Percentiles rank a stretch among this genome's conserved stretches.
These are phyloP conservation scores for Erythrocercus mccallii DNA, from an alignment of 2,113 vertebrate species.

Conservation along the genomic window DNA sequence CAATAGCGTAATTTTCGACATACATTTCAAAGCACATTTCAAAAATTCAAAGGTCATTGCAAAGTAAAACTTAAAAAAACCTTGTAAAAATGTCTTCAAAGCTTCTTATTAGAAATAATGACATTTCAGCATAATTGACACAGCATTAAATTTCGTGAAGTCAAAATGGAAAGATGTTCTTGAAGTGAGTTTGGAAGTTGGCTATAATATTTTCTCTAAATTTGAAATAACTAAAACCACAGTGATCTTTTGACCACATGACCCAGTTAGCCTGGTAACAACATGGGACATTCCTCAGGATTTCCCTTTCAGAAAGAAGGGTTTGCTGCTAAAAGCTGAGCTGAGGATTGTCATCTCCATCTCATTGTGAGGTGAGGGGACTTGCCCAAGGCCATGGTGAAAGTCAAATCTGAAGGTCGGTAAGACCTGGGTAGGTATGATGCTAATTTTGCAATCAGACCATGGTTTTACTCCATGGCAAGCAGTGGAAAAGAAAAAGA, in stretches of 20 bases:
- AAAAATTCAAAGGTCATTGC: not conserved
- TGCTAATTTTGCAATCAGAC: not conserved
- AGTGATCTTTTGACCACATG: not conserved
- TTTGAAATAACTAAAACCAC: not conserved
- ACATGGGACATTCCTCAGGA: rapidly evolving
- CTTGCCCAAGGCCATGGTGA: not conserved
- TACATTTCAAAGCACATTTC: not conserved
- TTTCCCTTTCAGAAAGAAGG: not conserved
- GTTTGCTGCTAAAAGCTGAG: not conserved
- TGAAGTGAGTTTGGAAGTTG: not conserved
- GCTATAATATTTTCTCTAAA: not conserved
- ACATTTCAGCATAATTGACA: not conserved
- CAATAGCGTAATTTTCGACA: rapidly evolving
- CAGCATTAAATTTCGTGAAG: not conserved
- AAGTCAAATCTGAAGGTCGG: not conserved
- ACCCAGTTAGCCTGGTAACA: not conserved
- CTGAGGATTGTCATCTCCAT: not conserved
- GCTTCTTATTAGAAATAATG: not conserved
- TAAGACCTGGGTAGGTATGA: not conserved
- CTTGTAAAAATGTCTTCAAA: not conserved
- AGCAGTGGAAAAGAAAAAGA: not conserved
- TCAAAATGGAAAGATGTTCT: not conserved
- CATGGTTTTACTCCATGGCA: not conserved
- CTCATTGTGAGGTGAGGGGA: not conserved
- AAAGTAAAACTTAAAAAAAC: not conserved